These are phyloP conservation scores for Hydropsyche tenuis DNA, from an alignment of 1,140 invertebrate species.

Conservation along the genomic window DNA sequence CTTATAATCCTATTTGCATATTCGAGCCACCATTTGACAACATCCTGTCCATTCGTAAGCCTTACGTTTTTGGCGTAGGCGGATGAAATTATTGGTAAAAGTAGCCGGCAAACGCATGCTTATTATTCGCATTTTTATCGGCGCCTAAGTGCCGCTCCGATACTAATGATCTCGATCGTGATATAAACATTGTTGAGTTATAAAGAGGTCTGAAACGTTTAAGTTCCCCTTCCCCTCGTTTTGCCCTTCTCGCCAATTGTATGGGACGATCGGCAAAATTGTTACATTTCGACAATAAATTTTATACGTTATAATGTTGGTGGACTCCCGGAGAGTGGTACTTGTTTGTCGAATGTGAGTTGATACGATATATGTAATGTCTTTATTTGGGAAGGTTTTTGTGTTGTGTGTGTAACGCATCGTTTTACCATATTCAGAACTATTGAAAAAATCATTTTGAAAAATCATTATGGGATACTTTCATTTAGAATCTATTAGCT, in stretches of 20 bases:
- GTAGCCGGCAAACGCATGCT: constrained; percentile 21
- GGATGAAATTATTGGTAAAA: constrained; percentile 26
- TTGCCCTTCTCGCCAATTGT: background rate
- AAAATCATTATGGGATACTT: too few species aligned
- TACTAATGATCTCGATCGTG: background rate
- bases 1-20: too few species aligned
- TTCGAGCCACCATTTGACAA: background rate
- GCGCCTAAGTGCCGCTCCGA: constrained; percentile 4
- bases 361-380: too few species aligned
- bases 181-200: constrained; percentile 6
- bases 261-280: background rate
- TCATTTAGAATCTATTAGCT: too few species aligned
- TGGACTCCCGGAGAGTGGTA: too few species aligned
- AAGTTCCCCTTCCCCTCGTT: background rate
- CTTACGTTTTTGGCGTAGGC: background rate
- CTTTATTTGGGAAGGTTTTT: too few species aligned
- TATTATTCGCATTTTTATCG: constrained; percentile 20
- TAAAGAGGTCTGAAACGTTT: constrained; percentile 5
- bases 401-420: too few species aligned
- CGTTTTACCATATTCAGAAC: too few species aligned
- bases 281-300: constrained; percentile 2
- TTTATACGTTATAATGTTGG: background rate
- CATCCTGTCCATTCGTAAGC: too few species aligned
- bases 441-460: too few species aligned
- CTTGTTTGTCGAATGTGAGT: too few species aligned